Evolutionary conservation across 2,888 invertebrate genomes (phyloP), one percentile per base, ranked within the genome.

Genomic region (Nemotelus nigrinus): DNA sequence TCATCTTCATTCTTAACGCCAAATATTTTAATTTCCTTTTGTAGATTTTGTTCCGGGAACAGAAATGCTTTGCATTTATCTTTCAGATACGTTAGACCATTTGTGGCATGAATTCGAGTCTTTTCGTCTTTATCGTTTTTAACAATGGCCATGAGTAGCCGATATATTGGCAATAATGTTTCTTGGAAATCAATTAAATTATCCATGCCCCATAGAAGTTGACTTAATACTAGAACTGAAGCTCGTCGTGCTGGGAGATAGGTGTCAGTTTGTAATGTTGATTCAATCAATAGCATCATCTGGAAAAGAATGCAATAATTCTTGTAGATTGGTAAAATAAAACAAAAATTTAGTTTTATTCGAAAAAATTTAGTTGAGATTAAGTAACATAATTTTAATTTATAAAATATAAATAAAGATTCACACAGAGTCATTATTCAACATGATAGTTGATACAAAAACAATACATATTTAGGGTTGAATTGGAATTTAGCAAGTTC

Each of bases 231-330:
- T 68, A 86, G 80, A 45, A 85, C 82, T 4, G 87, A 85, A 8
- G 86, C 86, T 4, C 87, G 83, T 80, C 86, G 84, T 10, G 86
- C 83, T 0, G 87, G 87, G n/a, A 86, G 47, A 82, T 86, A 87
- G 10, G 80, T 81, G 2, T 86, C 85, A 1, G 79, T 81, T 58
- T 83, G 83, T 0, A 87, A 78, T 68, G 86, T 85, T 1, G 81
- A 78, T 76, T 86, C 83, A 10, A 87, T 83, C 0, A 86, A 77
- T 50, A 83, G 77, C 43, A 83, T 79, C 76, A 83, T 79, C 74
- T 74, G 39, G 25, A 74, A 60, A 81, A 79, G 43, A 39, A 78
- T 78, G 76, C 45, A 70, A 4, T 57, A 74, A 71, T 71, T 44
- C 47, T 44, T 45, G 2, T 44, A 3, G 10, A 67, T 63, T n/a